These are phyloP conservation scores for roundworm (Caenorhabditis elegans) DNA, from an alignment of 1,140 invertebrate genomes.

Conservation along the genomic window DNA sequence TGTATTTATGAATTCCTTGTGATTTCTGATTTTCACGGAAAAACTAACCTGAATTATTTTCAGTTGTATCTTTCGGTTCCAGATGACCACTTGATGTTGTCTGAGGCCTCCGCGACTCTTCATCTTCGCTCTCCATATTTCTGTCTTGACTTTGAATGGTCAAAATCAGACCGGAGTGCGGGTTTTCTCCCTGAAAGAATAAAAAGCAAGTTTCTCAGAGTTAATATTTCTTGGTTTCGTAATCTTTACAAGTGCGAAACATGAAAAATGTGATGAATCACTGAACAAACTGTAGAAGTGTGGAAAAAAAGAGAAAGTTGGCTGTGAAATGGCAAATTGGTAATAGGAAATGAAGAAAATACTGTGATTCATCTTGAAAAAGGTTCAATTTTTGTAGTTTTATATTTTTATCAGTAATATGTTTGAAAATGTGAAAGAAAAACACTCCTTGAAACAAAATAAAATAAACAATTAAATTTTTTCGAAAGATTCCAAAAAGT, in stretches of 20 bases:
- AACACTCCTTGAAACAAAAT: too few species aligned
- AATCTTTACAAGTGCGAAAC: not conserved
- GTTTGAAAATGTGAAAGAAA: too few species aligned
- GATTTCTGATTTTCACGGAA: too few species aligned
- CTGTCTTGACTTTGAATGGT: not conserved
- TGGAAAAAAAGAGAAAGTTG: not conserved
- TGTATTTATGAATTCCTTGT: not conserved
- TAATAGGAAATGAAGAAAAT: not conserved
- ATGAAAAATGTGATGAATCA: not conserved
- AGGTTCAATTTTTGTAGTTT: too few species aligned
- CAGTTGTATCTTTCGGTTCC: not conserved
- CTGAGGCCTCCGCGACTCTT: not conserved
- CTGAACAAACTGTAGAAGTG: not conserved
- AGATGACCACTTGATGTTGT: not conserved
- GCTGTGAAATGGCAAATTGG: not conserved
- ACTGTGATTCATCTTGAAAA: too few species aligned
- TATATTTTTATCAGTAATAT: too few species aligned
- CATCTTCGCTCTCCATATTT: not conserved
- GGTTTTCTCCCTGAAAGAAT: slow-evolving; percentile 21
- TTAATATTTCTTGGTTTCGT: not conserved
- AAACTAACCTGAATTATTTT: not conserved
- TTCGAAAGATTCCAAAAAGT: too few species aligned
- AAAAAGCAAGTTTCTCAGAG: not conserved
- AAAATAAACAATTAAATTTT: too few species aligned
- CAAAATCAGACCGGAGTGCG: not conserved